Conservation (phyloP, 2,113 vertebrate genomes). For the Paramisgurnus dabryanus region DNA sequence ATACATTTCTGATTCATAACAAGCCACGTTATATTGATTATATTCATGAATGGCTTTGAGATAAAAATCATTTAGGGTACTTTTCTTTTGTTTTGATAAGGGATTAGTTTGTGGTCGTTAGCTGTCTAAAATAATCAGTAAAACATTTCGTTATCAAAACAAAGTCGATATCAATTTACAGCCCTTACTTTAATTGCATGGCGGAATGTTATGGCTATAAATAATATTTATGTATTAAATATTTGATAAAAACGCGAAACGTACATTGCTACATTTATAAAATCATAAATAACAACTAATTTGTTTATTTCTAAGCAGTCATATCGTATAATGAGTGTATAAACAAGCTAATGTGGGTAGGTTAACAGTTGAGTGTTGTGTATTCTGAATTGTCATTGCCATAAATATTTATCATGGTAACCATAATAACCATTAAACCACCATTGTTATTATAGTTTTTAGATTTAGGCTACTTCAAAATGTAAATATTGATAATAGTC, state of each 20-base stretch:
- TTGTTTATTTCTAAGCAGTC: too few relatives aligned
- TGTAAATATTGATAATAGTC: background rate
- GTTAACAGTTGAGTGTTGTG: too few relatives aligned
- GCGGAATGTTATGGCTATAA: too few relatives aligned
- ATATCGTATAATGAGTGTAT: too few relatives aligned
- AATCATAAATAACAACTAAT: too few relatives aligned
- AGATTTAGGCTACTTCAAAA: background rate
- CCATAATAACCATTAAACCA: background rate
- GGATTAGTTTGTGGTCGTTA: background rate
- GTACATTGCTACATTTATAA: too few relatives aligned
- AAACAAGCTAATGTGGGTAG: too few relatives aligned
- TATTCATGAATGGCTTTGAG: background rate
- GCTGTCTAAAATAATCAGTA: background rate
- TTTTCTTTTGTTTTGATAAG: background rate
- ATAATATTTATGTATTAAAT: too few relatives aligned
- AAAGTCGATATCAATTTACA: background rate
- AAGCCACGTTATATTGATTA: background rate
- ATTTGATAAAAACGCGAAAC: too few relatives aligned
- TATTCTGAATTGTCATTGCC: background rate
- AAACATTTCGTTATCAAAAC: background rate
- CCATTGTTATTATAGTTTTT: too few relatives aligned
- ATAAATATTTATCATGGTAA: conserved; percentile 14
- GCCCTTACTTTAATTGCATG: too few relatives aligned
- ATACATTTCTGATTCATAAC: background rate
- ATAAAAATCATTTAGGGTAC: background rate